Evolutionary conservation across 1,140 invertebrate genomes (phyloP), one percentile per base, ranked within the genome.

Genomic region (Sinella curviseta): DNA sequence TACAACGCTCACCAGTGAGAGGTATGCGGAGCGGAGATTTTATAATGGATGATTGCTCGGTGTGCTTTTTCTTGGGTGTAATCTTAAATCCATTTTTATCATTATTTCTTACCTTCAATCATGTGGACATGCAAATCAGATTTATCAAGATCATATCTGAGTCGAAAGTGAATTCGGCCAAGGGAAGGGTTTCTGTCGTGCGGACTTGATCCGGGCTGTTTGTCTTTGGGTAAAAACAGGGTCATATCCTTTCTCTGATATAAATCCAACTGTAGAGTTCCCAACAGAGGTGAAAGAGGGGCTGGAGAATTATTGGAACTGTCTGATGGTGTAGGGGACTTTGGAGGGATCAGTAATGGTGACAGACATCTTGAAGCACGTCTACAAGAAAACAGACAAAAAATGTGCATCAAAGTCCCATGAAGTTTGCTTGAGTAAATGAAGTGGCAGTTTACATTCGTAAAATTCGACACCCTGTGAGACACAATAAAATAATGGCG

Each of bases 81-180:
- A n/a, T n/a, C n/a, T n/a, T n/a, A n/a, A n/a, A n/a, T n/a, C n/a
- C n/a, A n/a, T n/a, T n/a, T n/a, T n/a, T n/a, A 48, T 48, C 20
- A 20, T 60, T 14, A 17, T 1, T 74, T 30, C 81, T 83, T 85
- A 94, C 93, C 93, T 92, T 94, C 93, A 87, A 96, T 95, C 55
- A 97, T 87, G 87, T 95, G 94, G 30, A 96, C 93, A 79, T 94
- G 91, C 60, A 97, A 88, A 86, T 97, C 95, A 28, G 94, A 95
- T 83, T 93, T 90, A 86, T 95, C 92, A 84, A 95, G 95, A 87
- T 97, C 94, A 84, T 96, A 97, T 83, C 93, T 94, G 4, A 96
- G 88, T n/a, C 93, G 89, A 81, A 95, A 89, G 85, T 96, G 94
- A 78, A 97, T 89, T 57, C 93, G 89, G 31, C 94, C 94, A 12